These are phyloP conservation scores for Halictus rubicundus DNA, from an alignment of 1,140 invertebrate genomes.

Conservation along the genomic window DNA sequence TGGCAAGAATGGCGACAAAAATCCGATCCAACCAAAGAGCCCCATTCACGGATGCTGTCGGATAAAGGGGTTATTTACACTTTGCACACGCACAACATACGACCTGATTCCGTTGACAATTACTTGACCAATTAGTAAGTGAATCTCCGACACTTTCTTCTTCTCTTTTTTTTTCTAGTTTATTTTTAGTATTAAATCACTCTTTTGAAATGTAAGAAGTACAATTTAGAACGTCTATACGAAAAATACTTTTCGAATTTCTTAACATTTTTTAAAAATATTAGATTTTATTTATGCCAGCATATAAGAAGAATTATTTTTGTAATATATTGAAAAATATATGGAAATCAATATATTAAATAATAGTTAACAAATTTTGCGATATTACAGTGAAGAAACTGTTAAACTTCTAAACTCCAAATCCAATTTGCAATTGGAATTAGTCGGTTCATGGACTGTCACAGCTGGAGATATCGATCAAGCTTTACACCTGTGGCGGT, in stretches of 20 bases:
- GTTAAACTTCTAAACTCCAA: conserved; percentile 89
- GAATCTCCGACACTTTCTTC: conserved; percentile 19
- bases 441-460: conserved; percentile 93
- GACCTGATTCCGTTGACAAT: conserved; percentile 91
- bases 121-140: conserved; percentile 96
- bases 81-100: conserved; percentile 95
- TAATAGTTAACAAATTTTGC: conserved; percentile 4
- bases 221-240: neutral
- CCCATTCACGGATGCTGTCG: conserved; percentile 96
- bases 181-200: too few species aligned
- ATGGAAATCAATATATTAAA: too few species aligned
- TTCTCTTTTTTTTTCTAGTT: neutral
- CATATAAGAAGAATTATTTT: conserved; percentile 27
- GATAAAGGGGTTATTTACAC: conserved; percentile 97
- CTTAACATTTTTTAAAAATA: conserved; percentile 20
- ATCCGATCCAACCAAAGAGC: conserved; percentile 96
- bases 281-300: conserved; percentile 27
- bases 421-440: conserved; percentile 85
- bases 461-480: conserved; percentile 99
- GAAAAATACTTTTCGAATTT: neutral
- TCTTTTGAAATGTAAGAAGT: neutral
- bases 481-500: conserved; percentile 96
- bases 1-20: conserved; percentile 93
- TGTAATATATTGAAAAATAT: neutral
- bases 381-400: conserved; percentile 87